Evolutionary conservation across 2,888 invertebrate genomes (phyloP).

Genomic region (Blera fallax): DNA sequence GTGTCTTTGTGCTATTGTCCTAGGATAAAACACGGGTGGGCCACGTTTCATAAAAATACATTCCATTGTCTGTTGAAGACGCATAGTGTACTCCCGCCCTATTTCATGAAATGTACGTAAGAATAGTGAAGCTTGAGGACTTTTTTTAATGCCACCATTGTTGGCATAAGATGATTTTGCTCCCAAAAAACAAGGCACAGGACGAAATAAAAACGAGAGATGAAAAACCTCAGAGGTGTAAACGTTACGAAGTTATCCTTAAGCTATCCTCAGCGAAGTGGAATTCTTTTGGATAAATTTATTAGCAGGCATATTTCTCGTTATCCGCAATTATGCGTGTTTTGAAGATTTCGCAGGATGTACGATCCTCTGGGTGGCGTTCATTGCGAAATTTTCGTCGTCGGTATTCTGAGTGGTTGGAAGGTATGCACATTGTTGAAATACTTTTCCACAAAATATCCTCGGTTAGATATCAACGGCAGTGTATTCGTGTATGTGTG

Average conservation of each 20-base stretch:
- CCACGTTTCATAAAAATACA: background rate
- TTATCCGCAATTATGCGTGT: constrained; percentile 34
- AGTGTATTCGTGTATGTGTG: background rate
- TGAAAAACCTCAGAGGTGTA: constrained; percentile 30
- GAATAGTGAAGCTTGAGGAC: constrained; percentile 26
- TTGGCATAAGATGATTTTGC: constrained; percentile 21
- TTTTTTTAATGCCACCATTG: constrained; percentile 43
- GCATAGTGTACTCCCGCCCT: constrained; percentile 33
- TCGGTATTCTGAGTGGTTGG: background rate
- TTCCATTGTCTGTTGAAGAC: constrained; percentile 34
- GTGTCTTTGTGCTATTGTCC: constrained; percentile 14
- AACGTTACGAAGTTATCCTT: constrained; percentile 16
- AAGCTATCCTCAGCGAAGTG: background rate
- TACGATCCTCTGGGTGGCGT: background rate
- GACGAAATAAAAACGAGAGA: background rate
- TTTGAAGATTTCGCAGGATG: constrained; percentile 9
- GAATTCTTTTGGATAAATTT: constrained; percentile 27
- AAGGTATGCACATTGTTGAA: background rate
- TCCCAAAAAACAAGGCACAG: background rate
- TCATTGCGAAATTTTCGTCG: background rate
- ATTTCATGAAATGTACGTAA: background rate
- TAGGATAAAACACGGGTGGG: background rate
- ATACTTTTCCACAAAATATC: background rate
- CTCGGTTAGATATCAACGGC: background rate
- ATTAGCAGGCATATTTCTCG: constrained; percentile 29